Evolutionary conservation across 2,888 invertebrate genomes (phyloP).

Genomic region (Drosophila subquinaria): DNA sequence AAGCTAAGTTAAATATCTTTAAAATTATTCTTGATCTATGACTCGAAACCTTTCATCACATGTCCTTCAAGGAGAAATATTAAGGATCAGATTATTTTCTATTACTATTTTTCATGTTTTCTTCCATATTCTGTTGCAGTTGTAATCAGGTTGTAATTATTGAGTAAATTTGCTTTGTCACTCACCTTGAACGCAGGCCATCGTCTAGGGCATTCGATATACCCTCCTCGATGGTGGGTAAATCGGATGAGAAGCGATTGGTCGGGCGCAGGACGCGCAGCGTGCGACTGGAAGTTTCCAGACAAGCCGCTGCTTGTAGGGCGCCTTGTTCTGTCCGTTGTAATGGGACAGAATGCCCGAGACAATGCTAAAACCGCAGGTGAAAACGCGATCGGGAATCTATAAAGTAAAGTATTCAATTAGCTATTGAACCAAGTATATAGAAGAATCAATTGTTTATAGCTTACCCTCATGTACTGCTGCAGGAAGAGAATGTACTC

Average conservation of each 20-base stretch:
- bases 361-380: conserved; percentile 88
- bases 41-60: no score
- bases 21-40: no score
- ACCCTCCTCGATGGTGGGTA: conserved; percentile 92
- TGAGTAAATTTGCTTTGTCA: conserved; percentile 15
- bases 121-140: no score
- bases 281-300: conserved; percentile 92
- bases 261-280: conserved; percentile 90
- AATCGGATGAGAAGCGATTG: conserved; percentile 89
- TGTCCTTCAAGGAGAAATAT: no score
- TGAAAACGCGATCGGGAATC: conserved; percentile 90
- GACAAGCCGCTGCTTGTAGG: conserved; percentile 90
- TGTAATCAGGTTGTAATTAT: no score
- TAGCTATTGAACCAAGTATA: not conserved
- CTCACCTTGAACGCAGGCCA: conserved; percentile 85
- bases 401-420: conserved; percentile 73
- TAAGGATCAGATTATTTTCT: no score
- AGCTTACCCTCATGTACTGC: conserved; percentile 89
- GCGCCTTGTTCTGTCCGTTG: conserved; percentile 89
- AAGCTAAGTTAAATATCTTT: no score
- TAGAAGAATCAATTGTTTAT: no score
- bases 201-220: conserved; percentile 84
- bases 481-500: conserved; percentile 91
- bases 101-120: no score
- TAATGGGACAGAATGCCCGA: conserved; percentile 89